Conservation (phyloP, 2,113 vertebrate genomes). For the Gallinago paraguaiae region DNA sequence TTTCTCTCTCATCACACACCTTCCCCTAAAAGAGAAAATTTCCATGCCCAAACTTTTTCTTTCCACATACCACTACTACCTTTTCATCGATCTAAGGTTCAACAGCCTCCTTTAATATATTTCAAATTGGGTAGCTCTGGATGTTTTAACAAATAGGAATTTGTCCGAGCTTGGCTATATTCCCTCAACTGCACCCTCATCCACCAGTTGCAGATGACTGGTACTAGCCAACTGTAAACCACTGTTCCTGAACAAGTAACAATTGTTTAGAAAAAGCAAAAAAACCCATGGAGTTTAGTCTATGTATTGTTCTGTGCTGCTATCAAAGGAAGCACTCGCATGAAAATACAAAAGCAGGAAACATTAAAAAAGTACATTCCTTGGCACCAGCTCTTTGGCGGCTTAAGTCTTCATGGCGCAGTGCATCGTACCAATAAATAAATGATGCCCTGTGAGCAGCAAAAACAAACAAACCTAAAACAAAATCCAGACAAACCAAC, state of each 20-base stretch:
- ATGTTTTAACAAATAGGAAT: conserved; percentile 32
- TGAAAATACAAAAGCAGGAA: conserved; percentile 65
- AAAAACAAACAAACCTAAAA: neutral
- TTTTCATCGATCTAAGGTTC: neutral
- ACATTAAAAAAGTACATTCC: neutral
- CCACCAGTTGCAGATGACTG: conserved; percentile 50
- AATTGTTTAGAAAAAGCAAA: conserved; percentile 20
- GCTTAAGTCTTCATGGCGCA: neutral
- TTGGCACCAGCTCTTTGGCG: neutral
- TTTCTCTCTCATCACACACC: neutral
- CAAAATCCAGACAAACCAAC: neutral
- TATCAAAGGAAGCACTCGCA: conserved; percentile 64
- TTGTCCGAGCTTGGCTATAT: conserved; percentile 31
- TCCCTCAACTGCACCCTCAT: conserved; percentile 3
- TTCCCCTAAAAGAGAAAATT: neutral
- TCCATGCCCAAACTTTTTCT: neutral
- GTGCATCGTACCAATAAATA: neutral
- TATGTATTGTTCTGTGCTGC: conserved; percentile 49
- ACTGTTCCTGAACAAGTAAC: conserved; percentile 63
- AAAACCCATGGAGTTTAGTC: neutral
- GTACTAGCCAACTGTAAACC: conserved; percentile 61
- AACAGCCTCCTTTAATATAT: neutral
- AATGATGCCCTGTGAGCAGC: neutral
- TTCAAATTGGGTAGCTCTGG: neutral
- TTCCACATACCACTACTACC: neutral